phyloP scores from a whole-genome alignment of 2,888 invertebrate genomes.

The Seladonia tumulorum region DNA sequence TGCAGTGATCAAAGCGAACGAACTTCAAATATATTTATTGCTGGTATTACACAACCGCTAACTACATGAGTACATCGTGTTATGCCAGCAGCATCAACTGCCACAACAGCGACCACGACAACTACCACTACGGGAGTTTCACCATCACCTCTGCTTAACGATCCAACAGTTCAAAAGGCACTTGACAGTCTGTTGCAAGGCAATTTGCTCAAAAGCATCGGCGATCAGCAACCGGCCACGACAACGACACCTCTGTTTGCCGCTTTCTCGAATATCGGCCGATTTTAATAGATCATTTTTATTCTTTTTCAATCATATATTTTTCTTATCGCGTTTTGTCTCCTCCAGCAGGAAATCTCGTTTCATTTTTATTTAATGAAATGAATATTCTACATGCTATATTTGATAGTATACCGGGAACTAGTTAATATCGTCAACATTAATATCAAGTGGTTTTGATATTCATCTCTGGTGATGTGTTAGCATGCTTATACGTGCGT shows the following conservation, averaged over 20 bases:
- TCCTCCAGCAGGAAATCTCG: neutral
- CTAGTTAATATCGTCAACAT: conserved; percentile 13
- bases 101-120: conserved; percentile 72
- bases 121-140: conserved; percentile 79
- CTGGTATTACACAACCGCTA: conserved; percentile 55
- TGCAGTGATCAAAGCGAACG: conserved; percentile 67
- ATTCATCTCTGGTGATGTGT: conserved; percentile 30
- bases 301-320: conserved; percentile 26
- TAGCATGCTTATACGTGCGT: conserved; percentile 28
- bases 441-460: conserved; percentile 31
- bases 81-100: conserved; percentile 80
- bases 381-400: neutral
- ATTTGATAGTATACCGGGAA: conserved; percentile 21
- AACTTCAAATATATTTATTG: conserved; percentile 60
- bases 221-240: conserved; percentile 78
- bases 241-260: conserved; percentile 80
- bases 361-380: conserved; percentile 12
- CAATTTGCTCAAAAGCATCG: conserved; percentile 86
- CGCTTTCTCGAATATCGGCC: conserved; percentile 82
- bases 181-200: conserved; percentile 89
- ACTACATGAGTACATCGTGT: conserved; percentile 74
- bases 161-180: conserved; percentile 92
- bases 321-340: conserved; percentile 21
- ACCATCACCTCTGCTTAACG: conserved; percentile 88
- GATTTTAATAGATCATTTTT: conserved; percentile 74